Evolutionary conservation across 2,888 invertebrate genomes (phyloP), one percentile per base, ranked within the genome.

Genomic region (Dromius quadrimaculatus): DNA sequence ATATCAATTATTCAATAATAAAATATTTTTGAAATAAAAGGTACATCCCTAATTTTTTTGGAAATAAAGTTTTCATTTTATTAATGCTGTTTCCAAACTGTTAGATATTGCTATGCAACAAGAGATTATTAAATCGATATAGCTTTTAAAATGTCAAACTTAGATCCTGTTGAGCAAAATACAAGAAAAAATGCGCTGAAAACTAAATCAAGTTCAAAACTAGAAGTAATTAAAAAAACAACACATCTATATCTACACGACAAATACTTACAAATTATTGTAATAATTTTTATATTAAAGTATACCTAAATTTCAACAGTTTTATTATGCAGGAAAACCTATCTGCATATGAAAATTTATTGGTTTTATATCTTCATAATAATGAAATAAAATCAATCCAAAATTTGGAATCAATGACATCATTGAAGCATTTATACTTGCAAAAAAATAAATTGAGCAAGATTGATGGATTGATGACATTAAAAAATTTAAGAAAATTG

Each of bases 401-500:
- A 75, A 87, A 88, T 74, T 79, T 90, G 28, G 83, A 86, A 38
- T 76, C 78, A 2, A 79, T 87, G n/a, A 76, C 76, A 9, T 85
- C 86, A 72, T 79, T 93, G 43, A 84, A 86, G 15, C 87, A 89
- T 74, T 84, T 91, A 13, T 95, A 91, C 82, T 85, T 92, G 38
- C 95, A 94, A 78, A 92, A 91, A 77, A 97, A 97, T 80, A 87
- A 87, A 75, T 89, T 97, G 74, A 81, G 85, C 0, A 88, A 88
- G 79, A 88, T 97, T 17, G 87, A 91, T 79, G 92, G 93, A 76
- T 78, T 96, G 4, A 84, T 89, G 57, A 80, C 83, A 19, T 83
- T 93, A 64, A 82, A 80, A 28, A 89, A 90, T 73, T 82, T 97
- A 63, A 89, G 89, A 74, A 93, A 94, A 80, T 79, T 97, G 1